A percentile compares a stretch with the other conserved stretches of the same genome.
These are phyloP conservation scores for Eulithis testata DNA, from an alignment of 2,888 invertebrate species.

Conservation along the genomic window DNA sequence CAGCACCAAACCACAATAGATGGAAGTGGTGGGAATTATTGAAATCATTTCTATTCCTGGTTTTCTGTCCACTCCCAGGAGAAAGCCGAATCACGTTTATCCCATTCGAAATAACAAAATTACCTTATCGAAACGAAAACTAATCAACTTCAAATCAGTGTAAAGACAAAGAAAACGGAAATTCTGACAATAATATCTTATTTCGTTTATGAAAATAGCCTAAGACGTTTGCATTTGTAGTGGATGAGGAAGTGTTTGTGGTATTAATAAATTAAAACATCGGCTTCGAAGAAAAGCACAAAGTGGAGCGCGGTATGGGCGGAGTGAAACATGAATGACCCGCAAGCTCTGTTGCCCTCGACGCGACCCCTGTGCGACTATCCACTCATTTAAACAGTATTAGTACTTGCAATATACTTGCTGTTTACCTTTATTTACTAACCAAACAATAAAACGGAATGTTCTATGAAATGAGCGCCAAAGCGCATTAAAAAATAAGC, in stretches of 20 bases:
- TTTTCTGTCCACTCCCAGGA: slow-evolving; percentile 32
- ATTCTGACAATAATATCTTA: not conserved
- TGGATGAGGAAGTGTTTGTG: slow-evolving; percentile 38
- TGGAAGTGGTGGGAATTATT: slow-evolving; percentile 64
- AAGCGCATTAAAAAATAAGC: slow-evolving; percentile 6
- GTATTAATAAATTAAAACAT: slow-evolving; percentile 43
- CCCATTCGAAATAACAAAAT: slow-evolving; percentile 15
- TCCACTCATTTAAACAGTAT: slow-evolving; percentile 57
- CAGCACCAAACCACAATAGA: slow-evolving; percentile 58
- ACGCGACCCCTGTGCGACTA: slow-evolving; percentile 60
- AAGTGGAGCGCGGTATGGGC: slow-evolving; percentile 68
- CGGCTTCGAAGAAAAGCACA: slow-evolving; percentile 44
- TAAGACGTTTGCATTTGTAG: slow-evolving; percentile 18
- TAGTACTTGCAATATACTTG: slow-evolving; percentile 45
- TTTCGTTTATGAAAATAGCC: slow-evolving; percentile 8
- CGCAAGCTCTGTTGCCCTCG: slow-evolving; percentile 62
- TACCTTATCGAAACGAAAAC: slow-evolving; percentile 8
- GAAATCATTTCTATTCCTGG: slow-evolving; percentile 54
- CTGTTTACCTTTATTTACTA: slow-evolving; percentile 36
- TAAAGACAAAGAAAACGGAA: slow-evolving; percentile 9
- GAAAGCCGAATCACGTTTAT: slow-evolving; percentile 18
- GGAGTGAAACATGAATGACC: slow-evolving; percentile 70
- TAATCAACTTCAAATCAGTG: not conserved
- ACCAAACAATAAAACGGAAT: slow-evolving; percentile 36
- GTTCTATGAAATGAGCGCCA: slow-evolving; percentile 35